Conservation (phyloP, 1,140 invertebrate species). For the Arion vulgaris region DNA sequence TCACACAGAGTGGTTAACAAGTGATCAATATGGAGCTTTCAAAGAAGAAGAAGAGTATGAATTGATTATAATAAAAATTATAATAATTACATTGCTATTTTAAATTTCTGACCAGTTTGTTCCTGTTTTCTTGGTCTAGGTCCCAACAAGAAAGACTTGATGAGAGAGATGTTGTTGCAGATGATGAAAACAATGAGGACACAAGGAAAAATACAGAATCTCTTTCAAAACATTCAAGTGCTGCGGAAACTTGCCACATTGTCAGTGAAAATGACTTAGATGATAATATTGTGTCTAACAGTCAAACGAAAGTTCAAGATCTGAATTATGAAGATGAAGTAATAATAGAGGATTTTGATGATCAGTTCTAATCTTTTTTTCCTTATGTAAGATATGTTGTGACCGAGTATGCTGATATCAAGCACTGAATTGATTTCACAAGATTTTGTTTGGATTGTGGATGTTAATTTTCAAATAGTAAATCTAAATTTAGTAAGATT, state of each 20-base stretch:
- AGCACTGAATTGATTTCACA: too few relatives aligned
- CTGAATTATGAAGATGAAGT: constrained; percentile 57
- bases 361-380: constrained; percentile 16
- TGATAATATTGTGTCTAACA: constrained; percentile 49
- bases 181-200: constrained; percentile 23
- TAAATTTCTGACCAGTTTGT: background rate
- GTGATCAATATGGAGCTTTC: too few relatives aligned
- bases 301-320: constrained; percentile 47
- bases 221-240: background rate
- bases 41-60: too few relatives aligned
- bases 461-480: too few relatives aligned
- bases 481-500: too few relatives aligned
- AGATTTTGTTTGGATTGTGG: too few relatives aligned
- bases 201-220: background rate
- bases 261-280: constrained; percentile 24
- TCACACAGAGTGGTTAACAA: too few relatives aligned
- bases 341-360: constrained; percentile 60
- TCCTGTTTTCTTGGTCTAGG: background rate
- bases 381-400: background rate
- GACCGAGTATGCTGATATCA: too few relatives aligned
- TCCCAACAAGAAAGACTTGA: constrained; percentile 44
- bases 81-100: too few relatives aligned
- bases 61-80: too few relatives aligned
- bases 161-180: constrained; percentile 46
- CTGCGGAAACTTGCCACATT: background rate